phyloP scores from a whole-genome alignment of 2,797 vertebrate species.

The Harpagifer antarcticus region DNA sequence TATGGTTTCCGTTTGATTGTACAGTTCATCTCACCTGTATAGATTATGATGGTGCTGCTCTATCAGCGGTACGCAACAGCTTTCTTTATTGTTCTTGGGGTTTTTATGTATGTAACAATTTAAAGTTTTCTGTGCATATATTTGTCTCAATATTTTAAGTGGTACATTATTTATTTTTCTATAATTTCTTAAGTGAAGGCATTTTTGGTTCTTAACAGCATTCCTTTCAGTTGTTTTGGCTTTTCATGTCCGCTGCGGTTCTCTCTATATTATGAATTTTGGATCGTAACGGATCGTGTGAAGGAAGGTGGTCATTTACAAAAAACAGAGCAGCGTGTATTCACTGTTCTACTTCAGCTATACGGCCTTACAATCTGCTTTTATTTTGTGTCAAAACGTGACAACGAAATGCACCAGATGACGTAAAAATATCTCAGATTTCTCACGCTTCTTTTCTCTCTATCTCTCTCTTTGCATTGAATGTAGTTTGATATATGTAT shows the following conservation, averaged over 20 bases:
- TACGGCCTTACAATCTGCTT: slow-evolving; percentile 65
- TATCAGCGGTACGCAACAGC: slow-evolving; percentile 64
- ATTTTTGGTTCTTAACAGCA: slow-evolving; percentile 80
- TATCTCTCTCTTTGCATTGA: slow-evolving; percentile 78
- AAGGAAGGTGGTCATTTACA: slow-evolving; percentile 39
- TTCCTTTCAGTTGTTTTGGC: slow-evolving; percentile 80
- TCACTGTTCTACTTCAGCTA: slow-evolving; percentile 51
- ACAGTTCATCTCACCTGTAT: slow-evolving; percentile 56
- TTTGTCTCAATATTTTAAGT: slow-evolving; percentile 79
- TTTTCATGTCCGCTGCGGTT: slow-evolving; percentile 44
- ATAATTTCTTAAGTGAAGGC: slow-evolving; percentile 80
- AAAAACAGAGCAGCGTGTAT: slow-evolving; percentile 28
- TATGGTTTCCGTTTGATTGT: slow-evolving; percentile 48
- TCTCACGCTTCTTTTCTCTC: slow-evolving; percentile 42
- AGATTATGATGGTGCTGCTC: slow-evolving; percentile 64
- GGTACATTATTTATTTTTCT: slow-evolving; percentile 85
- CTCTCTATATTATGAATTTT: slow-evolving; percentile 11
- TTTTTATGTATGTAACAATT: slow-evolving; percentile 63
- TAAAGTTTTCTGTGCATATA: slow-evolving; percentile 69
- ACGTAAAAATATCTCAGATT: slow-evolving; percentile 46
- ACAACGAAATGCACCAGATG: slow-evolving; percentile 40
- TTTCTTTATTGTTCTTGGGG: slow-evolving; percentile 74
- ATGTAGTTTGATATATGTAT: slow-evolving; percentile 88
- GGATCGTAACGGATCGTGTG: slow-evolving; percentile 1
- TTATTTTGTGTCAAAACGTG: slow-evolving; percentile 51